Evolutionary conservation across 2,888 invertebrate genomes (phyloP).

Genomic region (Pasiphila rectangulata): DNA sequence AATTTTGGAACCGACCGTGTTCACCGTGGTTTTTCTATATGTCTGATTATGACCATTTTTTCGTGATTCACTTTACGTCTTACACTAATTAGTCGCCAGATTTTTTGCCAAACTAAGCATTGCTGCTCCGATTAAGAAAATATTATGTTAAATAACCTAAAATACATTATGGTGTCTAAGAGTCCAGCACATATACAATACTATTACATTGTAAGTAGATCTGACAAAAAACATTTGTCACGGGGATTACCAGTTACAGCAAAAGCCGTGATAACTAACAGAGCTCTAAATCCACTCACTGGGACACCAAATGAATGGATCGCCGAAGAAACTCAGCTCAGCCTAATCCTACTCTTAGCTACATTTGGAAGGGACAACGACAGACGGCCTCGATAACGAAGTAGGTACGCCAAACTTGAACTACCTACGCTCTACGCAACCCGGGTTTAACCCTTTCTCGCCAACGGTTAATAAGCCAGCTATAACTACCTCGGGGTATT

Average conservation of each 20-base stretch:
- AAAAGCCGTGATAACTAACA: conserved; percentile 42
- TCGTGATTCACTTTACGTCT: too few relatives aligned
- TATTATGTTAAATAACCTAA: too few relatives aligned
- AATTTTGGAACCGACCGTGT: too few relatives aligned
- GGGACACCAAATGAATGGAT: conserved; percentile 45
- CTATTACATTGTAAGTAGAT: too few relatives aligned
- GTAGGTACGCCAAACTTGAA: conserved; percentile 24
- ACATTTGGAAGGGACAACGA: conserved; percentile 30
- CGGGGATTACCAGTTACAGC: conserved; percentile 27
- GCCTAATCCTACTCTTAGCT: conserved; percentile 31
- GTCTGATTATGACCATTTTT: too few relatives aligned
- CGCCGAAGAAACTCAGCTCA: conserved; percentile 41
- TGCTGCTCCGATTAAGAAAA: too few relatives aligned
- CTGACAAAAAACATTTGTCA: conserved; percentile 39
- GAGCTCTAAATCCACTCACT: conserved; percentile 44
- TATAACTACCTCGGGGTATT: conserved; percentile 16
- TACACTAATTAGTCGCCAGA: too few relatives aligned
- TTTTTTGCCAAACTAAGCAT: too few relatives aligned
- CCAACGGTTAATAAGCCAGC: conserved; percentile 16
- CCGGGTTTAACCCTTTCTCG: conserved; percentile 20
- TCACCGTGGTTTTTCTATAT: too few relatives aligned
- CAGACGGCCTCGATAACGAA: conserved; percentile 22
- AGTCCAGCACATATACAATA: too few relatives aligned
- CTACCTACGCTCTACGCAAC: conserved; percentile 14
- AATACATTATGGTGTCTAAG: too few relatives aligned